Evolutionary conservation across 2,797 vertebrate species (phyloP), one percentile per base, ranked within the genome.

Genomic region (Macrochelys suwanniensis): DNA sequence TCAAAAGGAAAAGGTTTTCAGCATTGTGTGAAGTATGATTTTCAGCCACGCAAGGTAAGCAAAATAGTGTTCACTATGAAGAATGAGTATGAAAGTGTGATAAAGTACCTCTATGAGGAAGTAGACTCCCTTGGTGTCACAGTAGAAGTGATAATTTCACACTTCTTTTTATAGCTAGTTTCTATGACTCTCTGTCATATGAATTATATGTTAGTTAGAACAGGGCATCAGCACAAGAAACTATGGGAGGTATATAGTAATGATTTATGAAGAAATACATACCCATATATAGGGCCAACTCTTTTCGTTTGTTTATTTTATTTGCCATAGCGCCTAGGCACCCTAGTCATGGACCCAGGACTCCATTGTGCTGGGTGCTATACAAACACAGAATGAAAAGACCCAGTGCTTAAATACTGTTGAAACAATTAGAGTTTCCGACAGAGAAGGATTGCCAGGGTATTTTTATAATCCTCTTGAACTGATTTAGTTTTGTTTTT

Each of bases 1-100:
- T 99, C 99, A 56, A 99, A 99, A 98, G 99, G 99, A 97, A 99
- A 99, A 98, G 99, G 99, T 96, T 99, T 99, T 94, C 99, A 99
- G 98, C 99, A 99, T 98, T 99, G 99, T 98, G 99, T 99, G 92
- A 99, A 99, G 93, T 99, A 99, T 0, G 99, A 99, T 98, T 99
- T 99, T 97, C 99, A 99, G 81, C 99, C 99, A 71, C 99, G 99
- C 81, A 99, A 99, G 99, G 99, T 99, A 98, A 98, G 98, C 61
- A 6, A 77, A 68, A 42, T 5, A 50, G 2, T 88, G 21, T 81
- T 90, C 23, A 9, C 3, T 59, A 17, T 51, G 47, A 83, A 76
- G n/a, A 86, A 26, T 51, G 61, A 9, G 45, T 51, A 2, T 65
- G 50, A 50, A 80, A 16, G 13, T 65, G 16, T 71, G 76, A 50